Base-by-base conservation (phyloP, 2,888 invertebrate species). In the Drosophila phalerata region DNA sequence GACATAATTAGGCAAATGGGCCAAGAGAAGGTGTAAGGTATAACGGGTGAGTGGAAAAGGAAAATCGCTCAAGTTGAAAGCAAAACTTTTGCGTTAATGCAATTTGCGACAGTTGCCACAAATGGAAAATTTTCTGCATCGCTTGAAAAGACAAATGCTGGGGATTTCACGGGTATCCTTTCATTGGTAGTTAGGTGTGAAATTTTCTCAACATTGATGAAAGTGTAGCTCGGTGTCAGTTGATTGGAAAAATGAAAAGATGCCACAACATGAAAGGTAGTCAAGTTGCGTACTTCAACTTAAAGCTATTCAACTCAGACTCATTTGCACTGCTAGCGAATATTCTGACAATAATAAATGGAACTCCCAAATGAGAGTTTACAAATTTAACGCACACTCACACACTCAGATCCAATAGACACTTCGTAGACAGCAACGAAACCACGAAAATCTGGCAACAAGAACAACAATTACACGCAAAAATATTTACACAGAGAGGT, bases 1-100 rank as follows among this genome's bases (percentile, higher is more conserved):
- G 84, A 53, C 58, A 86, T 88, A 85, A 88, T 85, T 85, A 85
- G 88, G 84, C 71, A 86, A 88, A 83, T 83, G 84, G 79, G 65
- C 60, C 67, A 69, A 17, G 30, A 30, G 13, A 15, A n/a, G 63
- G 11, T 25, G 42, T 42, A 65, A 47, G 25, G 30, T 13, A 8
- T 22, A 43, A 49, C 1, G 10, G 30, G 45, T 42, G 63, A 49
- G 25, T 30, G 8, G 19, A 6, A 43, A 55, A 40, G 63, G 72
- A 55, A 71, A 83, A 76, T 88, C 86, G 86, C 69, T 79, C 76
- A 83, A 88, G 81, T 72, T 79, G 84, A 88, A 86, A 86, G 88
- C 56, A 71, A 83, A 85, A 86, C 76, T 85, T 84, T 80, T 70
- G 71, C 86, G 76, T 55, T 81, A 85, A 85, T 88, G 88, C 88